Percentiles rank a stretch among this genome's conserved stretches.
Evolutionary conservation across 1,140 invertebrate species (phyloP).

Genomic region (Orchestia grillus): DNA sequence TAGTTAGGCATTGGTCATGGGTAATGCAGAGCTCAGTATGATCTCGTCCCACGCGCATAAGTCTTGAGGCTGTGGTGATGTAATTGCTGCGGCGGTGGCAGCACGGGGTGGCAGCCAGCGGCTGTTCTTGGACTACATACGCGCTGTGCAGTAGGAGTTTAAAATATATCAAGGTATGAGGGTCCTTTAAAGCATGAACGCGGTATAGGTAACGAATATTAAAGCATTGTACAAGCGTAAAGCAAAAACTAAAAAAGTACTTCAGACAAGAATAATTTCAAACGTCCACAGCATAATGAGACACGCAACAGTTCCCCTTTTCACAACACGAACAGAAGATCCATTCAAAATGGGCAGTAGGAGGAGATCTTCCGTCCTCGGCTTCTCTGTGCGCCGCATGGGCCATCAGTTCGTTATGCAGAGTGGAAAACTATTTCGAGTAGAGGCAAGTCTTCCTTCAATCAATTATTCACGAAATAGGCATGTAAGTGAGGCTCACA

Average conservation of each 20-base stretch:
- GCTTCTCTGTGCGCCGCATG: background rate
- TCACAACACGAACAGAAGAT: background rate
- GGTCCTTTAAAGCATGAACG: too few species aligned
- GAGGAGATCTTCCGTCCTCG: background rate
- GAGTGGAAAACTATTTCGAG: background rate
- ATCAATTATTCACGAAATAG: background rate
- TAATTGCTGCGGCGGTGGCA: background rate
- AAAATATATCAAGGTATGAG: too few species aligned
- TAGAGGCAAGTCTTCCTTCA: background rate
- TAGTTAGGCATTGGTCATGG: constrained; percentile 11
- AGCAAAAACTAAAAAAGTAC: too few species aligned
- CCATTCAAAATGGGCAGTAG: background rate
- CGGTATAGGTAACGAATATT: too few species aligned
- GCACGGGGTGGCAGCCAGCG: too few species aligned
- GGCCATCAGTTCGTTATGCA: background rate
- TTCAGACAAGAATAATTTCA: background rate
- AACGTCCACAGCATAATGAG: background rate
- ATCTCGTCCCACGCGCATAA: background rate
- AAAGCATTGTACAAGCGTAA: too few species aligned
- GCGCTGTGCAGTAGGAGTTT: background rate
- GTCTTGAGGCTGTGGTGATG: background rate
- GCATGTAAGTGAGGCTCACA: background rate
- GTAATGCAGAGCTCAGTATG: constrained; percentile 6
- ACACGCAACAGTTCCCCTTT: background rate
- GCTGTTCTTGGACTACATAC: background rate